Conservation (phyloP, 2,113 vertebrate species). For the Mesembrinibis cayennensis region DNA sequence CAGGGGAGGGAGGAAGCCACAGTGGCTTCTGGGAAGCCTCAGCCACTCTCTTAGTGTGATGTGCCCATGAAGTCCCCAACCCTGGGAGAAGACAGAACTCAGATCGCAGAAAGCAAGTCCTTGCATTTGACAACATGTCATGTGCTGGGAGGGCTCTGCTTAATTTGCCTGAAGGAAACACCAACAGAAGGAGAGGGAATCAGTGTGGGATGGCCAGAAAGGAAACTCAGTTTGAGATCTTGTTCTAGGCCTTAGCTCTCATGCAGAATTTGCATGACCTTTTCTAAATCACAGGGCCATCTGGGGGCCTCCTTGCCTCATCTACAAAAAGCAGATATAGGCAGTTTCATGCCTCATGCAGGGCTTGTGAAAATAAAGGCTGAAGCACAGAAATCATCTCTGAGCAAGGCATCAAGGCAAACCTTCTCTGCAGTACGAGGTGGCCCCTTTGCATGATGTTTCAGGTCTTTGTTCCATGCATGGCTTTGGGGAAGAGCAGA, state of each 20-base stretch:
- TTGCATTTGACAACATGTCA: background rate
- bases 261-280: background rate
- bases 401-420: fast-evolving
- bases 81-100: background rate
- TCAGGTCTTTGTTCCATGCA: background rate
- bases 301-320: background rate
- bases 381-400: background rate
- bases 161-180: background rate
- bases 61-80: background rate
- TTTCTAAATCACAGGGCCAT: background rate
- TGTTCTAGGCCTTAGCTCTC: background rate
- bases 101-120: background rate
- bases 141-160: background rate
- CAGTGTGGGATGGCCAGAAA: background rate
- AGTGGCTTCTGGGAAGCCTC: background rate
- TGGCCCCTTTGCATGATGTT: background rate
- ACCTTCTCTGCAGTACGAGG: background rate
- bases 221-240: background rate
- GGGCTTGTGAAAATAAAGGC: background rate
- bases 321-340: background rate
- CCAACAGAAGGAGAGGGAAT: background rate
- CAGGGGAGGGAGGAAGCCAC: background rate
- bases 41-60: background rate
- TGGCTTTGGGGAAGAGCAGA: background rate
- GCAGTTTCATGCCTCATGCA: background rate